Base-by-base conservation (phyloP, 2,888 invertebrate species). In the Abrostola triplasia region DNA sequence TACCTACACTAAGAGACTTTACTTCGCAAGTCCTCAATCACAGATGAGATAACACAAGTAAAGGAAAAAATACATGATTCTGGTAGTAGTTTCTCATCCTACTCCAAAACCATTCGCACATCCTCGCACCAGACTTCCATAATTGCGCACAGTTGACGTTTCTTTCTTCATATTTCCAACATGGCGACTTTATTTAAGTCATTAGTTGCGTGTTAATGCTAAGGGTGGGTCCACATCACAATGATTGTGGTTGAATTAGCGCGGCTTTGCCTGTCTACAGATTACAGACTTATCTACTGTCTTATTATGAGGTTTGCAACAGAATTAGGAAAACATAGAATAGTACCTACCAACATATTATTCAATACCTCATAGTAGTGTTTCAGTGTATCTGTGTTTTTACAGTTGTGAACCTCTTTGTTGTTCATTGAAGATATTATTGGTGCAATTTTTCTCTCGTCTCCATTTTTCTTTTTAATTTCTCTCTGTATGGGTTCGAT, bases 91-190 rank as follows among this genome's bases (percentile, higher is more conserved):
- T 42, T 7, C n/a, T 12, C 36, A 7, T 37, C 9, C 35, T 0
- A 24, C 49, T 61, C n/a, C 4, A 40, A 42, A 57, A 40, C 40
- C 35, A n/a, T 66, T 75, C 50, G 4, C 66, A 57, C 42, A 61
- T 67, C 56, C 8, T 8, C 13, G n/a, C 7, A 36, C 42, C 35
- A 73, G 62, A 60, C 55, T 57, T 44, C 40, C 52, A 62, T 66
- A 76, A 70, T 68, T 61, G 56, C 76, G 36, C 76, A 71, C 76
- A 77, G 73, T 76, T 76, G 76, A 65, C 68, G 70, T 77, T 83
- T 85, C 84, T 85, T 85, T 82, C 83, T 83, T 83, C 82, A 83
- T 76, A 74, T 83, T 86, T 82, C 84, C 82, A 85, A 55, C 74
- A 77, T 76, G 82, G 78, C 77, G 66, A 67, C 66, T 73, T 73